Conservation (phyloP, 2,888 invertebrate genomes). For the Volucella zonaria region DNA sequence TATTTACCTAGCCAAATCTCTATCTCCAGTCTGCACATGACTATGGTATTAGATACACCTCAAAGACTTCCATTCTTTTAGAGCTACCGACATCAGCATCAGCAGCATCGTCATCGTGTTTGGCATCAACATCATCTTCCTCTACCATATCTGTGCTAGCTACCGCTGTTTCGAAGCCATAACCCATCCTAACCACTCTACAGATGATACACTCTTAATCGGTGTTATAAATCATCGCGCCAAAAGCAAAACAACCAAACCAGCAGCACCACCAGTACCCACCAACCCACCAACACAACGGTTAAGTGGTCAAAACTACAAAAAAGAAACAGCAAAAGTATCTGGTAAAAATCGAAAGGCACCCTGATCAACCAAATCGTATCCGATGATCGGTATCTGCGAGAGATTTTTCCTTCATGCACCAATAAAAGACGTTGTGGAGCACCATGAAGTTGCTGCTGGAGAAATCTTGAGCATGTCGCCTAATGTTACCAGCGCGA, state of each 20-base stretch:
- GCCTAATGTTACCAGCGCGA: slow-evolving; percentile 29
- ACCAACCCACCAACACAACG: not conserved
- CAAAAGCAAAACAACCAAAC: slow-evolving; percentile 34
- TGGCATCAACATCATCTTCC: slow-evolving; percentile 47
- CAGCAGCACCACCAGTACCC: not conserved
- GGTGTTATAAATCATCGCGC: slow-evolving; percentile 67
- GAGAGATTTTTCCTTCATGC: slow-evolving; percentile 30
- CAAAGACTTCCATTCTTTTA: slow-evolving; percentile 43
- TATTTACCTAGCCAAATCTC: slow-evolving; percentile 43
- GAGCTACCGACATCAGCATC: slow-evolving; percentile 47
- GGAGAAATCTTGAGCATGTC: slow-evolving; percentile 22
- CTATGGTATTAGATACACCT: slow-evolving; percentile 27
- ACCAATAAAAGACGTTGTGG: slow-evolving; percentile 35
- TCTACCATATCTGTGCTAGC: not conserved
- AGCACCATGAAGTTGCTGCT: not conserved
- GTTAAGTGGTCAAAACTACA: slow-evolving; percentile 53
- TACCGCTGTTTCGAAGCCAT: slow-evolving; percentile 8
- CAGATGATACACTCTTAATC: slow-evolving; percentile 67
- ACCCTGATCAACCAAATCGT: slow-evolving; percentile 32
- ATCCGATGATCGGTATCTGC: slow-evolving; percentile 51
- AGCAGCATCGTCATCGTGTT: slow-evolving; percentile 17
- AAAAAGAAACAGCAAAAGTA: slow-evolving; percentile 19
- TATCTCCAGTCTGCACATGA: slow-evolving; percentile 50
- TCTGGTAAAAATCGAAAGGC: slow-evolving; percentile 41
- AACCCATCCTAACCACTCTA: slow-evolving; percentile 11